A percentile compares a stretch with the other conserved stretches of the same genome.
Conservation (phyloP, 1,140 invertebrate genomes). For the Drosophila lowei region DNA sequence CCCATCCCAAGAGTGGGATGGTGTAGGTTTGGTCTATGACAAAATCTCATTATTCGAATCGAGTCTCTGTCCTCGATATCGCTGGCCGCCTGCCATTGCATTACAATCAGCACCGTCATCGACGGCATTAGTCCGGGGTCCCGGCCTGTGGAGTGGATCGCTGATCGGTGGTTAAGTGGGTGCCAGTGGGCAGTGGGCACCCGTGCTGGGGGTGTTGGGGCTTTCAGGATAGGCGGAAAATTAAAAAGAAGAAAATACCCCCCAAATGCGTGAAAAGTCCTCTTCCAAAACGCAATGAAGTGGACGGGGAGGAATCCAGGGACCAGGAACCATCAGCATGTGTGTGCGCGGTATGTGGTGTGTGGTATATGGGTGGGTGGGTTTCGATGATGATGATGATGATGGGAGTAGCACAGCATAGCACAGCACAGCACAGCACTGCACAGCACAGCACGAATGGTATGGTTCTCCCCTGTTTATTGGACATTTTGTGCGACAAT, state of each 20-base stretch:
- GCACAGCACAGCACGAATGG: neutral
- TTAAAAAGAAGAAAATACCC: conserved; percentile 21
- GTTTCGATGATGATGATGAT: neutral
- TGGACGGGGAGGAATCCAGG: neutral
- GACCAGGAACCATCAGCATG: neutral
- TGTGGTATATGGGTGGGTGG: neutral
- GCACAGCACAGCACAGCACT: too few relatives aligned
- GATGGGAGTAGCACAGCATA: neutral
- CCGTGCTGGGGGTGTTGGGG: neutral
- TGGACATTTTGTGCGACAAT: conserved; percentile 68
- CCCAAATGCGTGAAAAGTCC: conserved; percentile 26
- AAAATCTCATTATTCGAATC: conserved; percentile 54
- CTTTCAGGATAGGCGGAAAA: conserved; percentile 36
- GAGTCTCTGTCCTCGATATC: conserved; percentile 21
- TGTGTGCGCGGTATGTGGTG: neutral
- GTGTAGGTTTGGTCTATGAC: conserved; percentile 24
- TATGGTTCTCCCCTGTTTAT: conserved; percentile 53
- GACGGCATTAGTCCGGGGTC: conserved; percentile 28
- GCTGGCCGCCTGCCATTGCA: conserved; percentile 6
- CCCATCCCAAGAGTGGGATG: neutral
- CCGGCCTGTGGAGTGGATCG: conserved; percentile 43
- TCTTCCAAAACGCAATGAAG: neutral
- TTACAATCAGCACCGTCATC: conserved; percentile 47
- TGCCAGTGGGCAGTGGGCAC: too few relatives aligned
- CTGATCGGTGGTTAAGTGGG: conserved; percentile 39